A percentile compares a stretch with the other conserved stretches of the same genome.
Conservation (phyloP, 2,797 vertebrate genomes). For the Bucorvus abyssinicus region DNA sequence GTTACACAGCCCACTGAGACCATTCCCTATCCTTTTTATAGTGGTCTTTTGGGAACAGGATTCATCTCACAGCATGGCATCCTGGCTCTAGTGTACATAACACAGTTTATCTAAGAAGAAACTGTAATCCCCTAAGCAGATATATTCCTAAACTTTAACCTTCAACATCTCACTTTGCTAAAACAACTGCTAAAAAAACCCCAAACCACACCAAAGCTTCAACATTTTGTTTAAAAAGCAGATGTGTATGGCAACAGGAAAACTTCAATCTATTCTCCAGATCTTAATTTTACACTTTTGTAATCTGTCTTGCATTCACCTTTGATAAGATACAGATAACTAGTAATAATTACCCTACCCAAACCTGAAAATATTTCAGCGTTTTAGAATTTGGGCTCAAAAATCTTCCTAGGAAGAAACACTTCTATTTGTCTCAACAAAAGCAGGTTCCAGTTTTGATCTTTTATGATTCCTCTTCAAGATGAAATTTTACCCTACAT, state of each 20-base stretch:
- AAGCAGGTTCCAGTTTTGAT: not conserved
- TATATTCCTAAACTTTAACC: conserved; percentile 45
- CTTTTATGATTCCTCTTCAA: not conserved
- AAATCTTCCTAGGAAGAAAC: not conserved
- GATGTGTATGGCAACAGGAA: not conserved
- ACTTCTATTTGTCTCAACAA: not conserved
- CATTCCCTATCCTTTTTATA: not conserved
- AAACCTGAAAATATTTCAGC: not conserved
- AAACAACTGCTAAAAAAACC: conserved; percentile 49
- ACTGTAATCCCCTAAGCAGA: conserved; percentile 56
- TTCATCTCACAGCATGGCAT: conserved; percentile 14
- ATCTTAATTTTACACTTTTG: not conserved
- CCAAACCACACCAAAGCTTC: not conserved
- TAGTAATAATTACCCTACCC: not conserved
- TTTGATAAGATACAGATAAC: not conserved
- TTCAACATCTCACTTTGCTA: conserved; percentile 10
- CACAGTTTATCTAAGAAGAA: conserved; percentile 50
- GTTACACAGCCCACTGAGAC: not conserved
- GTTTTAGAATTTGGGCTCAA: not conserved
- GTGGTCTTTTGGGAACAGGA: conserved; percentile 27
- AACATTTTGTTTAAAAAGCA: conserved; percentile 18
- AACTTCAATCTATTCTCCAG: not conserved
- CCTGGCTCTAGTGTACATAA: conserved; percentile 2
- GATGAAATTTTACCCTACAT: not conserved
- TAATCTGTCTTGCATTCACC: not conserved